These are phyloP conservation scores for Acropternis orthonyx DNA, from an alignment of 2,797 vertebrate genomes.

Conservation along the genomic window DNA sequence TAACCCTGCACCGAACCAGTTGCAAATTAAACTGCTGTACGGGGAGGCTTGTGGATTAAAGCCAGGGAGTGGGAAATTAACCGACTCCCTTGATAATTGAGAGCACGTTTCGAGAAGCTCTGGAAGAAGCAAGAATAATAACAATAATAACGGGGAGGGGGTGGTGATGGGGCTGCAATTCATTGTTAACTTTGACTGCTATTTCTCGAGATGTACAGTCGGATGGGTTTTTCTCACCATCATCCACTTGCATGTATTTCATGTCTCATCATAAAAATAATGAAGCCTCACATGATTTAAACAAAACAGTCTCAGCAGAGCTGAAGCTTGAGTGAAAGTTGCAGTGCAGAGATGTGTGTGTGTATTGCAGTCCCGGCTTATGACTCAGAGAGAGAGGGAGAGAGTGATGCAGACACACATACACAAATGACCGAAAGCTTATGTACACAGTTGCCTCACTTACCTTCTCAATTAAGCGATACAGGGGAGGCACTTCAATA, in stretches of 20 bases:
- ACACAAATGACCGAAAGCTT: conserved; percentile 70
- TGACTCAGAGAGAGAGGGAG: conserved; percentile 60
- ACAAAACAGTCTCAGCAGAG: conserved; percentile 74
- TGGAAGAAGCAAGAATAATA: conserved; percentile 45
- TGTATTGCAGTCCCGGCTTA: conserved; percentile 68
- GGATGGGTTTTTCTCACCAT: conserved; percentile 32
- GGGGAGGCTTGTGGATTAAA: conserved; percentile 39
- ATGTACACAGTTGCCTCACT: conserved; percentile 74
- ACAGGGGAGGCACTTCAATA: conserved; percentile 78
- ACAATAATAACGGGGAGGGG: conserved; percentile 22
- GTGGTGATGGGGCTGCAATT: conserved; percentile 19
- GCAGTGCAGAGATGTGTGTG: conserved; percentile 60
- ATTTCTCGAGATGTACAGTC: conserved; percentile 45
- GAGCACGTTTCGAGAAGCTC: conserved; percentile 48
- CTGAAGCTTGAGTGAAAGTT: conserved; percentile 75
- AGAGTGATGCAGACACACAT: conserved; percentile 63
- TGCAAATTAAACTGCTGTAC: conserved; percentile 44
- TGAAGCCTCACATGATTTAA: conserved; percentile 77
- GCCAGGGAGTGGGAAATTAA: conserved; percentile 41
- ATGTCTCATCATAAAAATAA: conserved; percentile 79
- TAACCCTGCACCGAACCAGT: conserved; percentile 10
- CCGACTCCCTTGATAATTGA: conserved; percentile 46
- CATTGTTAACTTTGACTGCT: conserved; percentile 74
- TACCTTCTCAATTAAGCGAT: conserved; percentile 87
- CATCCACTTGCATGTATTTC: conserved; percentile 64